phyloP scores from a whole-genome alignment of 2,797 vertebrate species.

The Hypotaenidia okinawae region DNA sequence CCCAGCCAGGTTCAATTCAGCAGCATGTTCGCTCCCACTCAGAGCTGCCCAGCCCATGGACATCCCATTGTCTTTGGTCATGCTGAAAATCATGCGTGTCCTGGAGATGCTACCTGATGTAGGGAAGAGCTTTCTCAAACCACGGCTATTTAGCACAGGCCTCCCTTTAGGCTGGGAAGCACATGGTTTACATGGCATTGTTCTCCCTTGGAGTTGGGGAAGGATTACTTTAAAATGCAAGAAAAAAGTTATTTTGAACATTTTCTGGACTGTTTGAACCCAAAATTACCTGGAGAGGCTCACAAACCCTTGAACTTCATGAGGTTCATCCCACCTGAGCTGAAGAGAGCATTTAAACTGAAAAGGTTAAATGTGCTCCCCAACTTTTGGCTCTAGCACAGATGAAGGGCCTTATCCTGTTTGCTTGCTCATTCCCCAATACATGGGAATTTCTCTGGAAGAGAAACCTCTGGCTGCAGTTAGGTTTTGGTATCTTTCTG shows the following conservation, averaged over 20 bases:
- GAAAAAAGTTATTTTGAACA: background rate
- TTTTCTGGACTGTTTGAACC: background rate
- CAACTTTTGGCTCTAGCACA: background rate
- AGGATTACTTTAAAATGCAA: background rate
- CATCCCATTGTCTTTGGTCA: accelerated
- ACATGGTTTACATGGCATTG: background rate
- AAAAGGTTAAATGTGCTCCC: background rate
- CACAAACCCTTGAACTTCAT: background rate
- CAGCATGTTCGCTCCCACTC: background rate
- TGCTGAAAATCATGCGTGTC: background rate
- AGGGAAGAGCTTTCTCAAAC: background rate
- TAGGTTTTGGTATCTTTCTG: background rate
- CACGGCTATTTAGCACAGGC: background rate
- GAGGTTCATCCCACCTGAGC: background rate
- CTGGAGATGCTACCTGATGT: background rate
- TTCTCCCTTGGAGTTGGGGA: background rate
- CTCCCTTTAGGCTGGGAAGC: background rate
- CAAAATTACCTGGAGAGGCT: background rate
- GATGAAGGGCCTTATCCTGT: background rate
- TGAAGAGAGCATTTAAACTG: background rate
- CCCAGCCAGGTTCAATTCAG: background rate
- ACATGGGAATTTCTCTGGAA: background rate
- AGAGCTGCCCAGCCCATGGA: background rate
- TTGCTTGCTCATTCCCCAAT: background rate
- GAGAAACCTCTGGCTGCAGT: background rate